phyloP scores from a whole-genome alignment of 2,797 vertebrate genomes.

The Acanthurus tractus region DNA sequence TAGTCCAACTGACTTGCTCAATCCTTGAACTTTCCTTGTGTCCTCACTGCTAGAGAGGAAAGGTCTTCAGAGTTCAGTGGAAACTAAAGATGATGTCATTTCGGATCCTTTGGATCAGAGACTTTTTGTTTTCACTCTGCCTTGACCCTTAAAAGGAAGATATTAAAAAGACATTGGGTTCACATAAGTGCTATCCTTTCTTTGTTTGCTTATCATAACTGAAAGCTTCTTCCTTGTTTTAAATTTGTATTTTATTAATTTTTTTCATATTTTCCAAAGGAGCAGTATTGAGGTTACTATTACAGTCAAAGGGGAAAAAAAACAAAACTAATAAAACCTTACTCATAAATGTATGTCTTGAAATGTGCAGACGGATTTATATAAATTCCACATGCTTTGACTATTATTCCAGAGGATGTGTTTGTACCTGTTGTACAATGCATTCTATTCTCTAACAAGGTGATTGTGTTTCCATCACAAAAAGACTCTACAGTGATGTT shows the following conservation, averaged over 20 bases:
- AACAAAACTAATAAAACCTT: conserved; percentile 17
- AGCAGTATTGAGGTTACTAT: conserved; percentile 1
- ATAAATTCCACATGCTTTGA: conserved; percentile 57
- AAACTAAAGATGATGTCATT: conserved; percentile 79
- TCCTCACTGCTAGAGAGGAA: conserved; percentile 71
- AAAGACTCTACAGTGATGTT: conserved; percentile 79
- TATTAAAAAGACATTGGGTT: conserved; percentile 23
- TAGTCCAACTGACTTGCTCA: conserved; percentile 84
- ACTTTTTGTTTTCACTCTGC: conserved; percentile 52
- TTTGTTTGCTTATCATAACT: background rate
- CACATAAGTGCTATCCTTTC: conserved; percentile 11
- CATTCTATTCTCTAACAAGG: conserved; percentile 83
- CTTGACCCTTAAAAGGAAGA: conserved; percentile 45
- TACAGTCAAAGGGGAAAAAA: background rate
- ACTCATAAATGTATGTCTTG: conserved; percentile 20
- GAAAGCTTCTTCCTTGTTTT: conserved; percentile 16
- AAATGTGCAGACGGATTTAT: conserved; percentile 31
- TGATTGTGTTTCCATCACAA: conserved; percentile 88
- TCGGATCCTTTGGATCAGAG: conserved; percentile 51
- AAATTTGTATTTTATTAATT: conserved; percentile 12
- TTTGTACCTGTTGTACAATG: conserved; percentile 82
- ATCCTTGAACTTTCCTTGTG: conserved; percentile 83
- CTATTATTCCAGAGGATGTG: conserved; percentile 82
- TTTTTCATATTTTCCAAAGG: conserved; percentile 8
- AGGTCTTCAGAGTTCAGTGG: conserved; percentile 79